phyloP scores from a whole-genome alignment of 2,113 vertebrate genomes.

The Zapus hudsonius region DNA sequence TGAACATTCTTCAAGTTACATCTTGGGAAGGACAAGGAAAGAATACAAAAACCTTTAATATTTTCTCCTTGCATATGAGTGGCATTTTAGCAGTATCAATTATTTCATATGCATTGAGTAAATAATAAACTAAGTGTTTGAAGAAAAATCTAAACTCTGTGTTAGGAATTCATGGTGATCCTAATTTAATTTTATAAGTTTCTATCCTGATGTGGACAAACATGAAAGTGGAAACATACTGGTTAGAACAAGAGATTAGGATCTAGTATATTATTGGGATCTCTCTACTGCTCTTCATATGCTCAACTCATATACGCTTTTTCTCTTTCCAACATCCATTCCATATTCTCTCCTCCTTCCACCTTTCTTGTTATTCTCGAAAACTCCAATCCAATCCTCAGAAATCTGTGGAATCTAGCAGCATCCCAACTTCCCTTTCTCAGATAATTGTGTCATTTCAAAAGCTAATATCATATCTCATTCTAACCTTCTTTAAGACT shows the following conservation, averaged over 20 bases:
- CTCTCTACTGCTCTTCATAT: too few species aligned
- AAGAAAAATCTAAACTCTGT: not conserved
- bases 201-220: not conserved
- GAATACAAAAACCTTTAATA: not conserved
- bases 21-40: not conserved
- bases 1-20: not conserved
- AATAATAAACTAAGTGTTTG: not conserved
- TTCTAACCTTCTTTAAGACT: too few species aligned
- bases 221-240: not conserved
- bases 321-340: too few species aligned
- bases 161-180: not conserved
- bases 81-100: not conserved
- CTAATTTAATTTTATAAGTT: not conserved
- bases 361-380: too few species aligned
- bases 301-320: too few species aligned
- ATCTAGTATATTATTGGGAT: too few species aligned
- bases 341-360: too few species aligned
- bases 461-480: too few species aligned
- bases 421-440: too few species aligned
- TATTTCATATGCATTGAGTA: not conserved
- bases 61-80: not conserved
- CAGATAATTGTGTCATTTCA: too few species aligned
- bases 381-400: too few species aligned
- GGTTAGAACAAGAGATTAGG: not conserved
- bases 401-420: too few species aligned